Percentiles rank a stretch among this genome's conserved stretches.
Conservation (phyloP, 2,797 vertebrate species). For the Aratinga solstitialis region DNA sequence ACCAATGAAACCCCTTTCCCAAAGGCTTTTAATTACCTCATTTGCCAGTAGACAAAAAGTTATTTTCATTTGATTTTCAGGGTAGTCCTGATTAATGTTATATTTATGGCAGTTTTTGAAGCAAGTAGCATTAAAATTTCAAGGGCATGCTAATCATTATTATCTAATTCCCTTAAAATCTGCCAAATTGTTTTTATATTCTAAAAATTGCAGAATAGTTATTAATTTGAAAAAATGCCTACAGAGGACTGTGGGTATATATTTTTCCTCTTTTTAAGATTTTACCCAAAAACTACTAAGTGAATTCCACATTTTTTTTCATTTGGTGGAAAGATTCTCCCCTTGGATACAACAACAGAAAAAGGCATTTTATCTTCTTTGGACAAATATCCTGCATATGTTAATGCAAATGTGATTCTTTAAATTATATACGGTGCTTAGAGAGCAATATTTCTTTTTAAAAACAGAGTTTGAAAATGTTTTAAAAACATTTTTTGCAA, state of each 20-base stretch:
- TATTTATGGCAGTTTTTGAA: background rate
- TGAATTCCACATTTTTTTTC: background rate
- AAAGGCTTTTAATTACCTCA: background rate
- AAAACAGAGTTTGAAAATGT: background rate
- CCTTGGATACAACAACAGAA: background rate
- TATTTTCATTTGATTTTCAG: background rate
- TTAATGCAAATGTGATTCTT: background rate
- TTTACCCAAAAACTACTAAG: background rate
- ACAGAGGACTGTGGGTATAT: background rate
- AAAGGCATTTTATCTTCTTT: background rate
- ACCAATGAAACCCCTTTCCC: background rate
- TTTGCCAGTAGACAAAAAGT: background rate
- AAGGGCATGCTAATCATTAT: background rate
- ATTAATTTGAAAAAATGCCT: background rate
- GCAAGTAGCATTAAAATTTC: background rate
- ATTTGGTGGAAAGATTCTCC: background rate
- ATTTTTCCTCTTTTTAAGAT: background rate
- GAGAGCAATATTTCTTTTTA: background rate
- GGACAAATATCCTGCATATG: background rate
- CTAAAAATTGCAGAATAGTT: background rate
- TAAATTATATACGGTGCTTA: background rate
- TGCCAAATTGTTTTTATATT: background rate
- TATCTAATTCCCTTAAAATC: background rate
- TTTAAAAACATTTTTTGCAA: background rate
- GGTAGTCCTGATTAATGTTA: background rate